Percentiles rank a stretch among this genome's conserved stretches.
phyloP scores from a whole-genome alignment of 2,113 vertebrate species.

The Dasypus novemcinctus region DNA sequence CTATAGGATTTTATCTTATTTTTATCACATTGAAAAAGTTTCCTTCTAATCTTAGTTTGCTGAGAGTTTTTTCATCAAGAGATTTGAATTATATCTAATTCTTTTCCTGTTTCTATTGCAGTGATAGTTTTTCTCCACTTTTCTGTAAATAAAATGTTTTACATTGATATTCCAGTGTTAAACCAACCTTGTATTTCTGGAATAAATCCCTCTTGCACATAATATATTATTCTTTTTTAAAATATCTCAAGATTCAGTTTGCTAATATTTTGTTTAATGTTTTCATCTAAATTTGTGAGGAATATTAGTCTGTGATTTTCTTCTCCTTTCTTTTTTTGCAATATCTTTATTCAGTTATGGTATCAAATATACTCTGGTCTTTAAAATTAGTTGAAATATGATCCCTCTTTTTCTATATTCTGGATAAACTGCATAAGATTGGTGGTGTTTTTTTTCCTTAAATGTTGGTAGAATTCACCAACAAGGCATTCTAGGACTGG shows the following conservation, averaged over 20 bases:
- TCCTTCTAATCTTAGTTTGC: not conserved
- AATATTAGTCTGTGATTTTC: not conserved
- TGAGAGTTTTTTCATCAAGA: not conserved
- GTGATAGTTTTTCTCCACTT: not conserved
- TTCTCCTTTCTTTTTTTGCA: not conserved
- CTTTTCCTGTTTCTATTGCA: not conserved
- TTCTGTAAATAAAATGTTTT: slow-evolving; percentile 9
- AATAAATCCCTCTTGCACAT: not conserved
- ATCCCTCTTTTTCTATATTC: not conserved
- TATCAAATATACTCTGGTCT: not conserved
- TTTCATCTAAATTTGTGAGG: not conserved
- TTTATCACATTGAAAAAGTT: not conserved
- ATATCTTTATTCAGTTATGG: not conserved
- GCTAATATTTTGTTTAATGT: not conserved
- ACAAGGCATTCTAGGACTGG: not conserved
- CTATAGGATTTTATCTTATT: not conserved
- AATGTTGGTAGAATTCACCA: not conserved
- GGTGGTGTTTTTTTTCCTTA: not conserved
- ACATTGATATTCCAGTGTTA: not conserved
- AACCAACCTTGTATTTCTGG: not conserved
- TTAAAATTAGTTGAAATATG: not conserved
- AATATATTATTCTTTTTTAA: not conserved
- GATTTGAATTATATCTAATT: not conserved
- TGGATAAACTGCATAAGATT: not conserved
- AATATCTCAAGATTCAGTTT: not conserved